Evolutionary conservation across 2,113 vertebrate genomes (phyloP).

Genomic region (Psilopsiagon aymara): DNA sequence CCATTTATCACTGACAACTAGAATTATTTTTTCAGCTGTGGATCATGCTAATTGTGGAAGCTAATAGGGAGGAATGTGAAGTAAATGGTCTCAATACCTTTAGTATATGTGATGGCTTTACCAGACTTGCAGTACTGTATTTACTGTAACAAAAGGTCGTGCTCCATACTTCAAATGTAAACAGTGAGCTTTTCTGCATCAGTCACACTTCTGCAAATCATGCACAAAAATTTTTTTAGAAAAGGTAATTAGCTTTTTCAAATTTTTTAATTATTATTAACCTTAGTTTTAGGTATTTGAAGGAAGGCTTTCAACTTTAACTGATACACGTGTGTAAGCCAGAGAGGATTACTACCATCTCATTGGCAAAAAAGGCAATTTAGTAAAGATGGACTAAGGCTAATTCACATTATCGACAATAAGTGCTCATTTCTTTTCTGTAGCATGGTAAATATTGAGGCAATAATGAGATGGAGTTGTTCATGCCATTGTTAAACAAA

Average conservation of each 20-base stretch:
- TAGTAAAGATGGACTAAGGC: background rate
- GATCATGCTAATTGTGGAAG: constrained; percentile 77
- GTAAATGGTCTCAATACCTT: constrained; percentile 69
- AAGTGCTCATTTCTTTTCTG: background rate
- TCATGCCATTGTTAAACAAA: background rate
- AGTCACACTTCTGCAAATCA: constrained; percentile 9
- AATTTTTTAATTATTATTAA: background rate
- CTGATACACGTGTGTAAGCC: background rate
- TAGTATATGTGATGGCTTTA: constrained; percentile 76
- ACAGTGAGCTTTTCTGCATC: background rate
- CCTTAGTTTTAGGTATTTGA: background rate
- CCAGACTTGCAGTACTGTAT: constrained; percentile 75
- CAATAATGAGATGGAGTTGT: background rate
- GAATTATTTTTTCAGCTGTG: constrained; percentile 83
- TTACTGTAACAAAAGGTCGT: constrained; percentile 74
- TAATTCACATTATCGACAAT: background rate
- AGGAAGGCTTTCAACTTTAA: background rate
- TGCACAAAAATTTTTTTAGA: background rate
- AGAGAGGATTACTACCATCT: background rate
- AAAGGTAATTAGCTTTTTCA: background rate
- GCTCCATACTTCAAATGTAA: constrained; percentile 27
- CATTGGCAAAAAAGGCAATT: background rate
- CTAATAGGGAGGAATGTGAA: constrained; percentile 76
- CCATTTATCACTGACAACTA: constrained; percentile 72
- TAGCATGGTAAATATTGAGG: background rate